Conservation (phyloP, 2,888 invertebrate genomes). For the Helobdella robusta region DNA sequence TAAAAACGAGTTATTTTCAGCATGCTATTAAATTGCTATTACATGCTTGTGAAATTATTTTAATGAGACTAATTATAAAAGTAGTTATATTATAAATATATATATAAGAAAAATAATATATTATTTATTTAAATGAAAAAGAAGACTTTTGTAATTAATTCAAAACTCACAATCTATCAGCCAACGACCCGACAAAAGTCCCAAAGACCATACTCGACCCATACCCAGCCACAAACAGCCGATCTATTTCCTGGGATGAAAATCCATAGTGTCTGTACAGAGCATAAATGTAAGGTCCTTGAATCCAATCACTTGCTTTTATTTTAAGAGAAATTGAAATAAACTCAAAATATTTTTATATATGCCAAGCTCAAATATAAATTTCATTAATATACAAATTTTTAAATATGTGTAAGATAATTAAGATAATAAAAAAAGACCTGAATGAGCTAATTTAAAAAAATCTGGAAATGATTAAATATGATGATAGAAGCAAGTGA, state of each 20-base stretch:
- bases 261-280: slow-evolving; percentile 53
- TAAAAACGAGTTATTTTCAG: too few relatives aligned
- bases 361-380: neutral
- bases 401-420: too few relatives aligned
- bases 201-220: slow-evolving; percentile 53
- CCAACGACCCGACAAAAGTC: slow-evolving; percentile 53
- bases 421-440: too few relatives aligned
- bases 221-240: slow-evolving; percentile 54
- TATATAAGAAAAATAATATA: too few relatives aligned
- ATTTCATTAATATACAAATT: neutral
- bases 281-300: slow-evolving; percentile 54
- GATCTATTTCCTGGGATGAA: slow-evolving; percentile 50
- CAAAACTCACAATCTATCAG: slow-evolving; percentile 52
- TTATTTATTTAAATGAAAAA: too few relatives aligned
- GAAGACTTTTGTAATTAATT: neutral
- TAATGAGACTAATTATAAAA: too few relatives aligned
- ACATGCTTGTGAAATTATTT: too few relatives aligned
- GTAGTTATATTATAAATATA: too few relatives aligned
- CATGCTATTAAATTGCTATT: too few relatives aligned
- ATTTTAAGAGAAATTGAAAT: neutral
- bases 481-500: too few relatives aligned
- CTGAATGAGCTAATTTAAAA: too few relatives aligned
- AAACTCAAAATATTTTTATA: neutral
- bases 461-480: too few relatives aligned
- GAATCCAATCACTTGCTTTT: slow-evolving; percentile 54